Base-by-base conservation (phyloP, 2,888 invertebrate genomes). In the Drosophila barbarae region DNA sequence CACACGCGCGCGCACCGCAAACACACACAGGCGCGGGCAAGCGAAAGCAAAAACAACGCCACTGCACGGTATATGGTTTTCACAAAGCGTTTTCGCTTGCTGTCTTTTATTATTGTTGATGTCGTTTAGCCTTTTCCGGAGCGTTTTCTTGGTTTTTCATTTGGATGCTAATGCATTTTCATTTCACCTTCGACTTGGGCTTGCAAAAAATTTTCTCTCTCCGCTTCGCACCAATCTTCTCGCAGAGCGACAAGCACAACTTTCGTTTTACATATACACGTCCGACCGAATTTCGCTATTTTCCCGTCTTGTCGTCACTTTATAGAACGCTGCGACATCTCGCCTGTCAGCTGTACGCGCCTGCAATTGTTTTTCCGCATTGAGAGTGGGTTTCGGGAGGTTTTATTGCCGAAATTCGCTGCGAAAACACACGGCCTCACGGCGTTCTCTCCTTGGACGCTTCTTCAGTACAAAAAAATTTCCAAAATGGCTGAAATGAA, bases 391-490 rank as follows among this genome's bases (percentile, higher is more conserved):
- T 72, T 71, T 69, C 70, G 51, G 76, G 66, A 70, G 76, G 72
- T 74, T 84, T 76, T 76, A 69, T 73, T 69, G 61, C 67, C 67
- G 70, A 73, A 69, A 76, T 68, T 68, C 63, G 49, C 21, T 64
- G 63, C 55, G 59, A 74, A 82, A 84, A 81, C 73, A 77, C 84
- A 80, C 80, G 73, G 76, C 15, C 63, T 58, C 77, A 84, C 77
- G 71, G 72, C 78, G 76, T 76, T 86, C 82, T 82, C 79, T 82
- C 71, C 75, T 81, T 85, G 73, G 86, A 86, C 87, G 87, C 87
- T 86, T 82, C 80, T 79, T 81, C 85, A 84, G 84, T 84, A 84
- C 83, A 86, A 84, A 86, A 85, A 85, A 84, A 84, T 87, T 87
- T 87, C 21, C 49, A 49, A 49, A 49, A 49, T 49, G 49, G 49